phyloP scores from a whole-genome alignment of 37 sponge, comb jelly and placozoan genomes.

The Hexactinellida sp. region DNA sequence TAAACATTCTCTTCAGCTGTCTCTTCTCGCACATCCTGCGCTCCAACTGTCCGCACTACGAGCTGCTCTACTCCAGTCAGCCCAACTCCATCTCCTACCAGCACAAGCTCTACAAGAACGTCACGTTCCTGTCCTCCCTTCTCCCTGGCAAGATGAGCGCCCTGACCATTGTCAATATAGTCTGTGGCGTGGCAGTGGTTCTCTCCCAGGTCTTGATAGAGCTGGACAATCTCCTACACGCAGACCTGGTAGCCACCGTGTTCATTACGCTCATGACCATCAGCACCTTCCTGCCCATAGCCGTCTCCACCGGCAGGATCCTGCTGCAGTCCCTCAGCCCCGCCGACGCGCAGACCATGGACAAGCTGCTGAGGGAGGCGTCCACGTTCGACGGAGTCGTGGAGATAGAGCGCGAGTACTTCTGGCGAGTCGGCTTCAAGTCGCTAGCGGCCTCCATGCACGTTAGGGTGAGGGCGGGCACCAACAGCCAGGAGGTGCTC shows the following conservation, averaged over 20 bases:
- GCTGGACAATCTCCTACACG: background rate
- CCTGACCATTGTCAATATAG: background rate
- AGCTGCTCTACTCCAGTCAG: background rate
- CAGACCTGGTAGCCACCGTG: background rate
- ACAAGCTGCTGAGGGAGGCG: background rate
- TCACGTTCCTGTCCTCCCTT: background rate
- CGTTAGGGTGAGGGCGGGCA: background rate
- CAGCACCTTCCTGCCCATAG: background rate
- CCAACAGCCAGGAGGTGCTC: background rate
- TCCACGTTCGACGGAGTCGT: background rate
- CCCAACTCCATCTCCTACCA: background rate
- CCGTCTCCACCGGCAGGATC: background rate
- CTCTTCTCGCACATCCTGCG: background rate
- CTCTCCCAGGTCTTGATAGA: background rate
- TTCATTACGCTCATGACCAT: constrained; percentile 1
- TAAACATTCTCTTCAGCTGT: constrained; percentile 8
- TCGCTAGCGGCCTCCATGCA: background rate
- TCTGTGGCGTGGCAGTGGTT: background rate
- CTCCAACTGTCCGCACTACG: constrained; percentile 1
- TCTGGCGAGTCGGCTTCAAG: background rate
- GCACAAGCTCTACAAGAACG: background rate
- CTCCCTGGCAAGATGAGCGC: constrained; percentile 1
- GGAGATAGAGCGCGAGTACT: background rate
- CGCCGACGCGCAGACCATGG: background rate
- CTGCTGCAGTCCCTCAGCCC: background rate